Percentiles rank a stretch among this genome's conserved stretches.
phyloP scores from a whole-genome alignment of 2,113 vertebrate genomes.

The Thermophis baileyi region DNA sequence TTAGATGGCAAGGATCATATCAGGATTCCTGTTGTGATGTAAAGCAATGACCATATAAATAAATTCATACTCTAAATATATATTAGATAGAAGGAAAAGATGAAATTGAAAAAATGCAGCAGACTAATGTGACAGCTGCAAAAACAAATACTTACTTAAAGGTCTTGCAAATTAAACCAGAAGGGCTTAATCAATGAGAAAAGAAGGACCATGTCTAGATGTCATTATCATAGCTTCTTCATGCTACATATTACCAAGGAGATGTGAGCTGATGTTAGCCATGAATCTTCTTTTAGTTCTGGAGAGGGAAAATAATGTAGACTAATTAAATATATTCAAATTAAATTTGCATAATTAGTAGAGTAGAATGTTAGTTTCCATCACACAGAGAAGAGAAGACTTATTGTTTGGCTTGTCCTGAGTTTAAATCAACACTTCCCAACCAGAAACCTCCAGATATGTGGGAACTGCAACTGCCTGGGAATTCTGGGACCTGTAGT shows the following conservation, averaged over 20 bases:
- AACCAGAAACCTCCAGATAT: background rate
- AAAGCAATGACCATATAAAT: background rate
- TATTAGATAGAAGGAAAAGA: background rate
- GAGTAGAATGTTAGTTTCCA: background rate
- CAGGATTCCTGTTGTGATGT: background rate
- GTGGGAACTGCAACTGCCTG: background rate
- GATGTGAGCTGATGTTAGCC: background rate
- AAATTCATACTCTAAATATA: background rate
- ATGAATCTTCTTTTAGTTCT: background rate
- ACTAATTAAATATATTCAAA: background rate
- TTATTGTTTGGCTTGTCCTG: background rate
- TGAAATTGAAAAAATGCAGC: background rate
- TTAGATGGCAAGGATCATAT: background rate
- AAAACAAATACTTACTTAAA: background rate
- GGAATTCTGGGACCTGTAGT: background rate
- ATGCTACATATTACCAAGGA: background rate
- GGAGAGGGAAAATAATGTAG: background rate
- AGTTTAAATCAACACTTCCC: background rate
- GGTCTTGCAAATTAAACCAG: background rate
- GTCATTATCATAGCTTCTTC: background rate
- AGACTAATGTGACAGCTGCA: background rate
- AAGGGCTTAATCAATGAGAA: background rate
- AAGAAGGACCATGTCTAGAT: background rate
- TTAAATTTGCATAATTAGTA: conserved; percentile 19
- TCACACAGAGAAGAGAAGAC: background rate